These are phyloP conservation scores for Charadrius vociferus DNA, from an alignment of 2,113 vertebrate species.

Conservation along the genomic window DNA sequence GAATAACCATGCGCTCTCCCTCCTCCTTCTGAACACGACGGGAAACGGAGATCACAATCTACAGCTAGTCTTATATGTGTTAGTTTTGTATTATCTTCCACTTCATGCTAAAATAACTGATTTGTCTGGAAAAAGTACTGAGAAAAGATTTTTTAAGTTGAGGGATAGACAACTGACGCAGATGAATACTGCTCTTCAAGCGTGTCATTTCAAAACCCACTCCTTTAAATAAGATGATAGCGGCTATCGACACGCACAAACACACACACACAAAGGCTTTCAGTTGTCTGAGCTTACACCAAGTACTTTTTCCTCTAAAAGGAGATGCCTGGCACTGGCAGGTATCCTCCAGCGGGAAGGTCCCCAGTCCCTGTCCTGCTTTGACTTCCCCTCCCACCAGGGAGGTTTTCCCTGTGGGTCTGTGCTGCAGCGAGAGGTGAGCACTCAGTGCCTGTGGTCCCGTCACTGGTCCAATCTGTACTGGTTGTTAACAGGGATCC, in stretches of 20 bases:
- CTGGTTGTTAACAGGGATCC: not conserved
- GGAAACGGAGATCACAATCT: not conserved
- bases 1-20: rapidly evolving
- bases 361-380: not conserved
- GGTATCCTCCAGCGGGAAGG: not conserved
- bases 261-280: not conserved
- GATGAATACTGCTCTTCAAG: not conserved
- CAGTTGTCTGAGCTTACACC: not conserved
- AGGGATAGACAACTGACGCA: not conserved
- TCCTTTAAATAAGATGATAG: not conserved
- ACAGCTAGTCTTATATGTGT: not conserved
- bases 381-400: rapidly evolving
- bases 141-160: not conserved
- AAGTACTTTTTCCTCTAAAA: not conserved
- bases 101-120: not conserved
- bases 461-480: rapidly evolving
- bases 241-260: rapidly evolving
- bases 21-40: not conserved
- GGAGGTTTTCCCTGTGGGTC: not conserved
- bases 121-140: not conserved
- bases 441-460: rapidly evolving
- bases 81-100: not conserved
- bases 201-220: not conserved
- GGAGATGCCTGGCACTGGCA: not conserved
- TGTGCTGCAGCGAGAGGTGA: rapidly evolving